Conservation (phyloP, 2,113 vertebrate genomes). For the Gyps fulvus region DNA sequence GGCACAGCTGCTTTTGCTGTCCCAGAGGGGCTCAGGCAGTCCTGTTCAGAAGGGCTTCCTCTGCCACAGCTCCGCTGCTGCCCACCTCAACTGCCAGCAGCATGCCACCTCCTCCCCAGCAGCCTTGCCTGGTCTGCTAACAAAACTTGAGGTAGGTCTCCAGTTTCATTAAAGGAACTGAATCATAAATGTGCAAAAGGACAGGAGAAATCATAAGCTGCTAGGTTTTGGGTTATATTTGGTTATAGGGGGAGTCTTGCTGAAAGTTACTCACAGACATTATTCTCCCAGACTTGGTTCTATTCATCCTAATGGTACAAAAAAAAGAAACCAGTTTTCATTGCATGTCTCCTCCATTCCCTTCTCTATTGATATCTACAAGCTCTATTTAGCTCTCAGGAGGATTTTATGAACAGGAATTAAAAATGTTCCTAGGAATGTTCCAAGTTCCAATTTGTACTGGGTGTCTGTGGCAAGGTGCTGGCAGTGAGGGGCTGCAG, state of each 20-base stretch:
- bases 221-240: not conserved
- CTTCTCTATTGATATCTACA: not conserved
- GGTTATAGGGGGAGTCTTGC: not conserved
- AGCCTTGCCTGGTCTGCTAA: not conserved
- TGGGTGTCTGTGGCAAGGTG: rapidly evolving
- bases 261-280: not conserved
- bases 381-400: not conserved
- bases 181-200: not conserved
- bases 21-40: not conserved
- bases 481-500: not conserved
- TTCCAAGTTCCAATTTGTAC: not conserved
- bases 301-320: not conserved
- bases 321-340: not conserved
- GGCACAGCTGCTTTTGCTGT: rapidly evolving
- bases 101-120: not conserved
- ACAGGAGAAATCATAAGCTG: not conserved
- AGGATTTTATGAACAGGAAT: not conserved
- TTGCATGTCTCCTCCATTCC: not conserved
- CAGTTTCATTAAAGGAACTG: not conserved
- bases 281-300: not conserved
- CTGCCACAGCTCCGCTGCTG: not conserved
- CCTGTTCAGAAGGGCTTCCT: not conserved
- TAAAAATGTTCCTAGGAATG: not conserved
- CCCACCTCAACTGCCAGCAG: rapidly evolving
- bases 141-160: not conserved